Percentiles rank a stretch among this genome's conserved stretches.
These are phyloP conservation scores for Drosophila grimshawi DNA, from an alignment of 1,140 invertebrate species.

Conservation along the genomic window DNA sequence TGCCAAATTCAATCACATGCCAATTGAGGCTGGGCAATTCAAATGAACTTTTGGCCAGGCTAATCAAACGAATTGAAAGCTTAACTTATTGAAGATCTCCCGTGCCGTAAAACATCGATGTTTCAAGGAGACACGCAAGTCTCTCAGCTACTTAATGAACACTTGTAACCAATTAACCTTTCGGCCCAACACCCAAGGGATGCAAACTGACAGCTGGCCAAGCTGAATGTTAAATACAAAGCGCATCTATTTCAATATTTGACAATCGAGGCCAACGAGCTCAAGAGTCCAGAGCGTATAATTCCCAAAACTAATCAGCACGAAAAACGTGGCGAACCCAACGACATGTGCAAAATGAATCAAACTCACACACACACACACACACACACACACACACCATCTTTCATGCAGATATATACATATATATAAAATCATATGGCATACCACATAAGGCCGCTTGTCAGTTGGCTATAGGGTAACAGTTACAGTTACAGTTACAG, in stretches of 20 bases:
- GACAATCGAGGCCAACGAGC: slow-evolving; percentile 55
- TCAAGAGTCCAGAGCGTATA: slow-evolving; percentile 20
- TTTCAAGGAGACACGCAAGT: not conserved
- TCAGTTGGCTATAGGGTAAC: not conserved
- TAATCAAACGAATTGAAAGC: slow-evolving; percentile 15
- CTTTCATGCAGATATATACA: slow-evolving; percentile 9
- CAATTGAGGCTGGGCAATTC: slow-evolving; percentile 35
- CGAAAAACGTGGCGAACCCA: slow-evolving; percentile 50
- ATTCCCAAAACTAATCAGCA: slow-evolving; percentile 79
- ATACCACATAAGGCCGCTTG: slow-evolving; percentile 1
- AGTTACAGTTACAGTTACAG: slow-evolving; percentile 18
- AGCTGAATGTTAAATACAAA: slow-evolving; percentile 31
- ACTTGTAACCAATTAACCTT: slow-evolving; percentile 63
- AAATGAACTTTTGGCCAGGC: slow-evolving; percentile 37
- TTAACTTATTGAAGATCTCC: slow-evolving; percentile 33
- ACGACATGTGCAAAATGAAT: slow-evolving; percentile 49
- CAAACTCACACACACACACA: slow-evolving; percentile 25
- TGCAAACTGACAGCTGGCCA: not conserved
- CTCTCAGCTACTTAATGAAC: not conserved
- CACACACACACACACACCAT: not conserved
- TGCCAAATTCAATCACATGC: slow-evolving; percentile 55
- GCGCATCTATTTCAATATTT: slow-evolving; percentile 53
- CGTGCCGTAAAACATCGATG: not conserved
- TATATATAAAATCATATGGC: slow-evolving; percentile 41
- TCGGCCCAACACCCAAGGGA: slow-evolving; percentile 52